Conservation (phyloP, 2,797 vertebrate genomes). For the Cichlasoma orientale region DNA sequence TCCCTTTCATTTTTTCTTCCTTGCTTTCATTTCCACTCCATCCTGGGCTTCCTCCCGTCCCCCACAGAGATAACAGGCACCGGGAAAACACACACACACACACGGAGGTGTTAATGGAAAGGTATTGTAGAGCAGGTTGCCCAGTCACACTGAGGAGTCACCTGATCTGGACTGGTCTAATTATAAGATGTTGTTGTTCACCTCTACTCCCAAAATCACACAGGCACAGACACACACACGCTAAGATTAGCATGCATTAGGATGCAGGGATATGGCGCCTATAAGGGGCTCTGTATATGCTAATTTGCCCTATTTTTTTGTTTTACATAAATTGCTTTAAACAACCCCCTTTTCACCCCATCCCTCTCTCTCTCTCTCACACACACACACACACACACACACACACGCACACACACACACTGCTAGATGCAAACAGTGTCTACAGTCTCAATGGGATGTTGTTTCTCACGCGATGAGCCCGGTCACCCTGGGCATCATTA, state of each 20-base stretch:
- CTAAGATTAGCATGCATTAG: not conserved
- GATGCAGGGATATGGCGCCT: not conserved
- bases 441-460: constrained; percentile 36
- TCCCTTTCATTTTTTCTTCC: not conserved
- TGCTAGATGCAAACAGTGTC: constrained; percentile 20
- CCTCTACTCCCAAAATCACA: constrained; percentile 27
- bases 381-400: not conserved
- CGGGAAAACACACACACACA: not conserved
- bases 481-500: constrained; percentile 41
- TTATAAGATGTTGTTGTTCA: constrained; percentile 74
- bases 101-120: constrained; percentile 72
- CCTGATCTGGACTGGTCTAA: constrained; percentile 61
- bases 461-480: constrained; percentile 49
- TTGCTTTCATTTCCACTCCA: constrained; percentile 24
- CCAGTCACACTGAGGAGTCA: constrained; percentile 43
- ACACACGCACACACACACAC: not conserved
- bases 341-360: not conserved
- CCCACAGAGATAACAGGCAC: constrained; percentile 18
- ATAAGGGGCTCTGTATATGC: not conserved
- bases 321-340: not conserved
- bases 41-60: not conserved
- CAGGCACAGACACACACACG: not conserved
- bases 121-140: constrained; percentile 40
- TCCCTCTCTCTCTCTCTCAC: not conserved
- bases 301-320: not conserved